Conservation (phyloP, 2,888 invertebrate species). For the Desoria tigrina region DNA sequence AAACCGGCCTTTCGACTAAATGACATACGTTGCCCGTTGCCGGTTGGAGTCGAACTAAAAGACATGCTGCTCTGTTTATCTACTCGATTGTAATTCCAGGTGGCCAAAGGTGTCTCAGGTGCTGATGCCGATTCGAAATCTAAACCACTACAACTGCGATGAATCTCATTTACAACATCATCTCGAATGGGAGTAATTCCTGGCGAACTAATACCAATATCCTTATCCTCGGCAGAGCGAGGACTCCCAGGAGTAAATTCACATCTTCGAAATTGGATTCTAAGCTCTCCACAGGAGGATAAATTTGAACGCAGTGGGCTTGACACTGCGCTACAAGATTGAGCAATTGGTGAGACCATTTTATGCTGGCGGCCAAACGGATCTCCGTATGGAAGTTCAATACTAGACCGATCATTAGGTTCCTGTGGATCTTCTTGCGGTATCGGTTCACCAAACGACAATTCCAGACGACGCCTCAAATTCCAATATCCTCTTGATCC, state of each 20-base stretch:
- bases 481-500: too few species aligned
- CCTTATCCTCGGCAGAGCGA: too few species aligned
- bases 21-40: too few species aligned
- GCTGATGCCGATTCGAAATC: too few species aligned
- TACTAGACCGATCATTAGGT: background rate
- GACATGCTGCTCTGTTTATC: too few species aligned
- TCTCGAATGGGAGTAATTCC: slow-evolving; percentile 4
- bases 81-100: too few species aligned
- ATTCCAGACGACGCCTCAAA: background rate
- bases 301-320: too few species aligned
- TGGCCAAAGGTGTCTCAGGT: too few species aligned
- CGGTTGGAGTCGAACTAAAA: too few species aligned
- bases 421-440: background rate
- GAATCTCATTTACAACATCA: too few species aligned
- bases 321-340: background rate
- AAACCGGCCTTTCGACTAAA: too few species aligned
- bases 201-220: background rate
- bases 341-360: background rate
- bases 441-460: background rate
- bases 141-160: too few species aligned
- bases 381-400: background rate
- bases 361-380: background rate
- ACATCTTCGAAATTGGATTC: background rate
- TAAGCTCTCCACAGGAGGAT: background rate
- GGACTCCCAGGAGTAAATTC: background rate